Conservation (phyloP, 2,797 vertebrate genomes). For the Macropus fuliginosus region DNA sequence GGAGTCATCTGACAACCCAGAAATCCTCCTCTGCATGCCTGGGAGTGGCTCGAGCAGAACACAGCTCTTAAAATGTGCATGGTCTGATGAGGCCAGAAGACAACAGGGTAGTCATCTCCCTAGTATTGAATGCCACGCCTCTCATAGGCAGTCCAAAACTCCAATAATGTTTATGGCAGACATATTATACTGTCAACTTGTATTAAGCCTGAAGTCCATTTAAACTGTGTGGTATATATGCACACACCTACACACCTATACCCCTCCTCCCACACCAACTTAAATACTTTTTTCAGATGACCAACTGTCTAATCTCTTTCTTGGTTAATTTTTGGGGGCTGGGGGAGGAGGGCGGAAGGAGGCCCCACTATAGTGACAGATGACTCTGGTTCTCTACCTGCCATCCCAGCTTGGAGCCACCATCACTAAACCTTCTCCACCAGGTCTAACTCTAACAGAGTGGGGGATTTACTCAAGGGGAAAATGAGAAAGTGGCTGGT, state of each 20-base stretch:
- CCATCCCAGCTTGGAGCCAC: constrained; percentile 15
- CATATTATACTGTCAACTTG: not conserved
- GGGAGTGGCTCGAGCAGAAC: too few relatives aligned
- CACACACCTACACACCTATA: too few relatives aligned
- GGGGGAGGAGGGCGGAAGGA: not conserved
- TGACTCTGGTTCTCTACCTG: not conserved
- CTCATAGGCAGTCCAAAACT: not conserved
- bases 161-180: not conserved
- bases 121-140: not conserved
- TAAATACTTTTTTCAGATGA: not conserved
- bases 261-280: too few relatives aligned
- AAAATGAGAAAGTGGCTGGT: constrained; percentile 74
- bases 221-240: not conserved
- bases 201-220: not conserved
- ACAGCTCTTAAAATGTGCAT: not conserved
- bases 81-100: not conserved
- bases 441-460: constrained; percentile 48
- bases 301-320: not conserved
- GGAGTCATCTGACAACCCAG: not conserved
- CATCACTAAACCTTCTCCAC: not conserved
- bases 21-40: not conserved
- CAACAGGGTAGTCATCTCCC: not conserved
- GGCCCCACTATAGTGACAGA: rapidly evolving
- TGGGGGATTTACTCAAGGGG: constrained; percentile 71
- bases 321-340: not conserved